Evolutionary conservation across 2,113 vertebrate genomes (phyloP).

Genomic region (Riparia riparia): DNA sequence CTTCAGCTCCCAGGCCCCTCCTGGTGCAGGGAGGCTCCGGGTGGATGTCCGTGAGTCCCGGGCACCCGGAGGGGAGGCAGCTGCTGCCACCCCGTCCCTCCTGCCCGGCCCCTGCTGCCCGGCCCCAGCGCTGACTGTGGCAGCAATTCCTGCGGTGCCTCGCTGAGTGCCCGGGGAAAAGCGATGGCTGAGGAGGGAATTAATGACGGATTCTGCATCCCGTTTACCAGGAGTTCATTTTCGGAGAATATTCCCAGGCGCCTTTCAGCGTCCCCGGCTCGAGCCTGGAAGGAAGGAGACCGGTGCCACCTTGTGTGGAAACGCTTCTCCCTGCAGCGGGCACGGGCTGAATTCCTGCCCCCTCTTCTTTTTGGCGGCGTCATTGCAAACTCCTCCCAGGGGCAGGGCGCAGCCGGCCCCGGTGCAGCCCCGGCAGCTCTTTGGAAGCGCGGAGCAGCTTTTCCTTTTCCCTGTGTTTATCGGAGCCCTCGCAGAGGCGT

Average conservation of each 20-base stretch:
- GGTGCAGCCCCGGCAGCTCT: accelerated
- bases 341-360: neutral
- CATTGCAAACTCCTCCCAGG: neutral
- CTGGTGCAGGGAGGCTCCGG: neutral
- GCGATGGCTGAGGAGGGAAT: accelerated
- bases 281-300: neutral
- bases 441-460: accelerated
- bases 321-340: neutral
- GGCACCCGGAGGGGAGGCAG: accelerated
- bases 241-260: neutral
- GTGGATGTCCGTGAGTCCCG: accelerated
- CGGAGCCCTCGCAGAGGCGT: accelerated
- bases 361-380: accelerated
- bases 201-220: neutral
- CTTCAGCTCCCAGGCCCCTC: accelerated
- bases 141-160: neutral
- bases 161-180: neutral
- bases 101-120: neutral
- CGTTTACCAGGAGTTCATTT: neutral
- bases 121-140: accelerated
- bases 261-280: neutral
- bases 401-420: neutral
- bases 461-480: too few species aligned
- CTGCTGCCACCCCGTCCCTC: neutral
- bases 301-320: constrained; percentile 62